phyloP scores from a whole-genome alignment of 2,797 vertebrate genomes.

The Anableps anableps region DNA sequence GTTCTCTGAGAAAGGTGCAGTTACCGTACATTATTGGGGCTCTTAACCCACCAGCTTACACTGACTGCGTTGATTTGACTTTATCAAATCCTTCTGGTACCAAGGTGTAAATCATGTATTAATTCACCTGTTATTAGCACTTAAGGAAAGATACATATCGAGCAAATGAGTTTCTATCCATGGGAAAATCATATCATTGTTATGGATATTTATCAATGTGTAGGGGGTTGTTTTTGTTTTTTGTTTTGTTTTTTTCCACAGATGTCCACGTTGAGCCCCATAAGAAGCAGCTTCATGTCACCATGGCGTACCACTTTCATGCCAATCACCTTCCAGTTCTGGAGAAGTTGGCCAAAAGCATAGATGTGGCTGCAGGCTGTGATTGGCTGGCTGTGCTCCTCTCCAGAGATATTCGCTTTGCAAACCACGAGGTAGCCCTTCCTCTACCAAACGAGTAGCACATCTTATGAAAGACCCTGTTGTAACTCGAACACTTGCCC shows the following conservation, averaged over 20 bases:
- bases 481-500: background rate
- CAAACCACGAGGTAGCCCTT: slow-evolving; percentile 90
- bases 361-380: slow-evolving; percentile 89
- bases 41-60: background rate
- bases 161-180: background rate
- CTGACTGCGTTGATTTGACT: background rate
- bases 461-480: background rate
- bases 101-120: background rate
- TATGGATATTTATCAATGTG: background rate
- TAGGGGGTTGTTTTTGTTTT: background rate
- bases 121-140: background rate
- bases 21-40: background rate
- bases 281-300: slow-evolving; percentile 98
- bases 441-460: background rate
- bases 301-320: slow-evolving; percentile 98
- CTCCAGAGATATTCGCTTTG: slow-evolving; percentile 96
- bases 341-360: slow-evolving; percentile 92
- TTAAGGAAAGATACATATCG: background rate
- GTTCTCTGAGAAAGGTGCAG: background rate
- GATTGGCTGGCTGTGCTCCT: slow-evolving; percentile 96
- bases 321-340: slow-evolving; percentile 87
- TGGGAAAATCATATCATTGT: background rate
- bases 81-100: background rate
- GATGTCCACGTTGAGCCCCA: slow-evolving; percentile 95
- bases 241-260: slow-evolving; percentile 56